A percentile compares a stretch with the other conserved stretches of the same genome.
These are phyloP conservation scores for Campopleginae sp. DNA, from an alignment of 2,888 invertebrate species.

Conservation along the genomic window DNA sequence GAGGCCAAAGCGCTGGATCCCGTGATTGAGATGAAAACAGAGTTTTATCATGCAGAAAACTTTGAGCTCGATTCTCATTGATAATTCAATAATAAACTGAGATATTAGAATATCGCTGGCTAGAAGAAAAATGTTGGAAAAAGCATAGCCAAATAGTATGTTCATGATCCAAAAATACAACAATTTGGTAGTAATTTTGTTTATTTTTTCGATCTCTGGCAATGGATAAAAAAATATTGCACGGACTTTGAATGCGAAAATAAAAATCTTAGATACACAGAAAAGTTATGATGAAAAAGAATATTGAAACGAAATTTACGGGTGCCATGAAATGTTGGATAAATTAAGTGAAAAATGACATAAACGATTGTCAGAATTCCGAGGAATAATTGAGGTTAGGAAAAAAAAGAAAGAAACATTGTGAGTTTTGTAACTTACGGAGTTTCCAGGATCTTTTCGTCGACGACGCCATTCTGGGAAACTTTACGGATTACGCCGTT, in stretches of 20 bases:
- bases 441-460: constrained; percentile 92
- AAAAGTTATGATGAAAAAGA: neutral
- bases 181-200: neutral
- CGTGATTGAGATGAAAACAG: neutral
- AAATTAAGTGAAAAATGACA: neutral
- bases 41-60: neutral
- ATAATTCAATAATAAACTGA: neutral
- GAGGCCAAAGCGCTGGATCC: neutral
- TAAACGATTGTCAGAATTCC: neutral
- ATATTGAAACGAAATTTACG: neutral
- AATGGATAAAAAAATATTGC: neutral
- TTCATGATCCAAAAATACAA: neutral
- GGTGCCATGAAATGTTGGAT: neutral
- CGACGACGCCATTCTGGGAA: constrained; percentile 83
- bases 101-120: too few species aligned
- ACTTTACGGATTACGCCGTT: constrained; percentile 73
- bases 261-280: neutral
- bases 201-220: neutral
- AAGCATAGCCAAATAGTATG: neutral
- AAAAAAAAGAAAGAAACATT: neutral
- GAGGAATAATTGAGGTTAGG: constrained; percentile 23
- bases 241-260: neutral
- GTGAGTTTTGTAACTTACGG: constrained; percentile 86
- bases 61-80: neutral
- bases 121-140: neutral